Evolutionary conservation across 64 coral and sea anemone species (phyloP).

Genomic region (Actinia tenebrosa): DNA sequence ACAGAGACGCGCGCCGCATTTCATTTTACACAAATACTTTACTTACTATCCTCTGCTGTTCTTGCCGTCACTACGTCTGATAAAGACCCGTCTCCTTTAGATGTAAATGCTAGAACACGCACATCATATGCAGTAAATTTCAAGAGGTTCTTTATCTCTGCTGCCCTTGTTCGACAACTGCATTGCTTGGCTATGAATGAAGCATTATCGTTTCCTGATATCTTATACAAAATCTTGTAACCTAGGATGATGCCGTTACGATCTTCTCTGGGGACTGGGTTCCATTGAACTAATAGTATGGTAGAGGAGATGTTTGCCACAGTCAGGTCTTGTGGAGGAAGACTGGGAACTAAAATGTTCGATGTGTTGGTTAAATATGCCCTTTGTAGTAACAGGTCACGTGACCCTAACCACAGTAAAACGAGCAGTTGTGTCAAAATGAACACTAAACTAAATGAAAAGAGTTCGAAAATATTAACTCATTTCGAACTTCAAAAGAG

Average conservation of each 20-base stretch:
- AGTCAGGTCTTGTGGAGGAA: conserved; percentile 30
- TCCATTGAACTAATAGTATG: conserved; percentile 65
- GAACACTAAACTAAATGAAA: too few relatives aligned
- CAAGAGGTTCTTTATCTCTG: conserved; percentile 44
- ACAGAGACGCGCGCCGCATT: too few relatives aligned
- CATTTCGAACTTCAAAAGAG: too few relatives aligned
- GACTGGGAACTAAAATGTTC: conserved; percentile 57
- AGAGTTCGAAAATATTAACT: too few relatives aligned
- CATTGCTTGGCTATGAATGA: conserved; percentile 8
- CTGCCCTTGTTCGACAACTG: conserved; percentile 13
- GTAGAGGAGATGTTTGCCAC: conserved; percentile 60
- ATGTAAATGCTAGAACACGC: conserved; percentile 59
- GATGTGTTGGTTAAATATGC: neutral
- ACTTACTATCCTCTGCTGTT: conserved; percentile 89
- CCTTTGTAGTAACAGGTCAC: too few relatives aligned
- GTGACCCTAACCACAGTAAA: too few relatives aligned
- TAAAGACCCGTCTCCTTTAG: conserved; percentile 57
- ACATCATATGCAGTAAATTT: conserved; percentile 82
- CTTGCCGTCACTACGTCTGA: conserved; percentile 25
- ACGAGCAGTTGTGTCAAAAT: too few relatives aligned
- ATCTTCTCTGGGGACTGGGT: conserved; percentile 44
- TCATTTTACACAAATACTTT: neutral
- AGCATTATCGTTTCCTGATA: neutral
- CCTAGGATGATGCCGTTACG: conserved; percentile 72
- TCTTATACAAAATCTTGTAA: conserved; percentile 74